These are phyloP conservation scores for Drosophila subsilvestris DNA, from an alignment of 2,888 invertebrate genomes.

Conservation along the genomic window DNA sequence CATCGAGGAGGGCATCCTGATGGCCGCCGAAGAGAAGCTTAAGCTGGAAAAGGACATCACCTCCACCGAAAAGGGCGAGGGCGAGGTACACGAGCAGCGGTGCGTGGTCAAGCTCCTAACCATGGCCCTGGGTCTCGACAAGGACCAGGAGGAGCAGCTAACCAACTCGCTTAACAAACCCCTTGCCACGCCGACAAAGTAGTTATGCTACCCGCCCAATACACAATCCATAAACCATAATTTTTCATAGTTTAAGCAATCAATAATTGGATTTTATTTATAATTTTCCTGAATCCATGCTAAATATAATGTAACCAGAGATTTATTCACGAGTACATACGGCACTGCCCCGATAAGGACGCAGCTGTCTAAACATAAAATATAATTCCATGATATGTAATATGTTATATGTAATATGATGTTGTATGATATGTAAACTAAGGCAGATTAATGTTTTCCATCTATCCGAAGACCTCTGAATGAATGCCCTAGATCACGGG, in stretches of 20 bases:
- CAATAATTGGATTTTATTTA: conserved; percentile 59
- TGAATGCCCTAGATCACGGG: not conserved
- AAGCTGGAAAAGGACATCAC: conserved; percentile 94
- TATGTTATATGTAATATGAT: no score
- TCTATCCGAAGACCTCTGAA: not conserved
- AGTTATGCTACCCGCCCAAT: conserved; percentile 32
- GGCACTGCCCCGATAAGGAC: conserved; percentile 7
- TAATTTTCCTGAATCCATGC: conserved; percentile 46
- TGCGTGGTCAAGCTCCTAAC: conserved; percentile 92
- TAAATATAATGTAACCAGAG: conserved; percentile 11
- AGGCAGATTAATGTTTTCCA: conserved; percentile 4
- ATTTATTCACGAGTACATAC: not conserved
- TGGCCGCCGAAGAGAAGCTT: conserved; percentile 95
- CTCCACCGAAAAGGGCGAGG: conserved; percentile 85
- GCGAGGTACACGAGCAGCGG: conserved; percentile 87
- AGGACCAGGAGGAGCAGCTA: conserved; percentile 75
- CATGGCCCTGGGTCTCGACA: conserved; percentile 88
- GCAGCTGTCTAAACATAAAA: conserved; percentile 21
- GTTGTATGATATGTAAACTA: not conserved
- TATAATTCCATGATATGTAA: conserved; percentile 25
- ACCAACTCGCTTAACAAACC: conserved; percentile 77
- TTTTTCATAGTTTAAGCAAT: conserved; percentile 49
- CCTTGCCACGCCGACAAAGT: conserved; percentile 65
- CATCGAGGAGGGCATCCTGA: conserved; percentile 96
- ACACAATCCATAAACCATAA: conserved; percentile 18